Base-by-base conservation (phyloP, 2,797 vertebrate species). In the Eospalax fontanierii region DNA sequence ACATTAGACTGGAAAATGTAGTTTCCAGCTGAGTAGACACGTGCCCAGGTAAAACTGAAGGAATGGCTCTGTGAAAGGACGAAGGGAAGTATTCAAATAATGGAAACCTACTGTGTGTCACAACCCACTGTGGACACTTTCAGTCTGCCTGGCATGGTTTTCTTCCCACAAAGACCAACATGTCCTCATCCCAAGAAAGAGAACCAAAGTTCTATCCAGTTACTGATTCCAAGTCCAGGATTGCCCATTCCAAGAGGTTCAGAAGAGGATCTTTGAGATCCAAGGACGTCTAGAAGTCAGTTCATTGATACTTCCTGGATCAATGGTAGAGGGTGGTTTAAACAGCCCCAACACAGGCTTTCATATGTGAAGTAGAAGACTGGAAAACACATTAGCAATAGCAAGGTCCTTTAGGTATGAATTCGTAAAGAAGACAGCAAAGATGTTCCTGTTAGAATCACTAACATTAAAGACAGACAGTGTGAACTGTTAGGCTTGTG, bases 1-100 rank as follows among this genome's bases (percentile, higher is more conserved):
- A 82, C 84, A 16, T 90, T 90, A 85, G 68, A 6, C 28, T 71
- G 54, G 71, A 79, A 82, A 90, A 68, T 30, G 30, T 40, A 63
- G n/a, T 84, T 16, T 81, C 19, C 50, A 70, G 63, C 22, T 90
- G 24, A 79, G 73, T 7, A 73, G 22, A 5, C 74, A 15, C 0
- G 1, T 66, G 18, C 22, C 40, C 38, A 35, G 4, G 35, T n/a
- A 40, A 83, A 61, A 78, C 10, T n/a, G 30, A 66, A 87, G 11
- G 24, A 10, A 68, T 63, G 1, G 1, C 57, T 86, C 38, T 75
- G 26, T 63, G 59, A 40, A 89, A 76, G 74, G 71, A 74, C 89
- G 61, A 79, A 78, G 65, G n/a, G 63, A 50, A 80, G 18, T 50
- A 33, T 21, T 28, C 57, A 74, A 22, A 68, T 76, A 30, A 66